Conservation (phyloP, 2,888 invertebrate species). For the Vesta saturnalis region DNA sequence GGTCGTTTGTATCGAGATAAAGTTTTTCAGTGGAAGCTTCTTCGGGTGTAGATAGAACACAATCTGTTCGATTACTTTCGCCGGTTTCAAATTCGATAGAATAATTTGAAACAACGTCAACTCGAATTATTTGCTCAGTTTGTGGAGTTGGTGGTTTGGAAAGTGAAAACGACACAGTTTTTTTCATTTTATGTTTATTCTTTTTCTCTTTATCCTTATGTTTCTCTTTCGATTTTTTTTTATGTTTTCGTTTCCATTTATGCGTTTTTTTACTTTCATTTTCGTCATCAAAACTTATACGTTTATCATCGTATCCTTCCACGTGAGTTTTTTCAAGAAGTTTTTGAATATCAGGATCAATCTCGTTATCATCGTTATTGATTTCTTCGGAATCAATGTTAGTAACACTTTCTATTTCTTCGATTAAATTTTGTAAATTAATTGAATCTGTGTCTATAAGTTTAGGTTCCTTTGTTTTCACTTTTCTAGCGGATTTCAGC, state of each 20-base stretch:
- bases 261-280: slow-evolving; percentile 12
- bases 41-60: slow-evolving; percentile 2
- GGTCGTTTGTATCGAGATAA: slow-evolving; percentile 6
- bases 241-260: slow-evolving; percentile 27
- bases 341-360: slow-evolving; percentile 54
- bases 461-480: slow-evolving; percentile 1
- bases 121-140: slow-evolving; percentile 59
- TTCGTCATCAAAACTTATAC: slow-evolving; percentile 27
- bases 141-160: slow-evolving; percentile 59
- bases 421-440: slow-evolving; percentile 28
- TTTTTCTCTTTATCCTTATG: slow-evolving; percentile 42
- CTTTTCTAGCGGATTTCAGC: slow-evolving; percentile 48
- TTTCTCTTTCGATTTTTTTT: slow-evolving; percentile 26
- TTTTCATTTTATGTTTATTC: slow-evolving; percentile 38
- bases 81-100: slow-evolving; percentile 47
- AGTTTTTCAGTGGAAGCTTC: slow-evolving; percentile 7
- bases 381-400: slow-evolving; percentile 21
- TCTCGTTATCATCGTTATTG: slow-evolving; percentile 40
- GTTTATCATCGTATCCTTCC: slow-evolving; percentile 5
- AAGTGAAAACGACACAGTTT: slow-evolving; percentile 54
- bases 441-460: slow-evolving; percentile 29
- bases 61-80: slow-evolving; percentile 21
- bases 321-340: slow-evolving; percentile 37
- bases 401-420: slow-evolving; percentile 29
- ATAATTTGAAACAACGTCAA: slow-evolving; percentile 59